phyloP scores from a whole-genome alignment of 1,140 invertebrate genomes.

The Drosophila tropicalis region DNA sequence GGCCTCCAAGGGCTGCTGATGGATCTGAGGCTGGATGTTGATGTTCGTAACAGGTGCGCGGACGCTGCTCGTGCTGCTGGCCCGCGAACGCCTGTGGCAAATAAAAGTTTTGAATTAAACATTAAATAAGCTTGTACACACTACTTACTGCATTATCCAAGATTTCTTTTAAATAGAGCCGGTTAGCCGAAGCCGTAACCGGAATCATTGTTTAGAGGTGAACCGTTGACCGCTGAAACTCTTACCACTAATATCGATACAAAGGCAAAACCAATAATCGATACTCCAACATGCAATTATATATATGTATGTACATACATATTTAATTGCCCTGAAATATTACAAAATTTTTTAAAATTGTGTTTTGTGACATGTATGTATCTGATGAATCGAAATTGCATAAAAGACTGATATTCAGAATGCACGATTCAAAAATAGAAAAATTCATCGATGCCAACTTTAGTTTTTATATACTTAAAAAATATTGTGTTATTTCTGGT shows the following conservation, averaged over 20 bases:
- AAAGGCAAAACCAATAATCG: too few relatives aligned
- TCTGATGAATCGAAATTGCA: too few relatives aligned
- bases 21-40: constrained; percentile 4
- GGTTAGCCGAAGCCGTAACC: neutral
- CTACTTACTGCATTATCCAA: constrained; percentile 3
- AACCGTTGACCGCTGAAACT: neutral
- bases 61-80: constrained; percentile 71
- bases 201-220: neutral
- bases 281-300: too few relatives aligned
- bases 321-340: too few relatives aligned
- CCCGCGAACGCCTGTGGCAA: constrained; percentile 55
- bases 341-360: too few relatives aligned
- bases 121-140: neutral
- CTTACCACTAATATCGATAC: neutral
- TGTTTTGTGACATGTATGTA: too few relatives aligned
- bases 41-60: constrained; percentile 21
- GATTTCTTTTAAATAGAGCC: neutral
- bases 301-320: too few relatives aligned
- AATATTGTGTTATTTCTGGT: too few relatives aligned
- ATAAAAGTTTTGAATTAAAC: neutral
- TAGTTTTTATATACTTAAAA: too few relatives aligned
- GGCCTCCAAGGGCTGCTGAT: constrained; percentile 76
- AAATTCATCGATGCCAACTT: too few relatives aligned
- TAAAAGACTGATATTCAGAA: too few relatives aligned
- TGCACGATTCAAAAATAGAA: too few relatives aligned